Base-by-base conservation (phyloP, 1,140 invertebrate genomes). In the Acromyrmex charruanus region DNA sequence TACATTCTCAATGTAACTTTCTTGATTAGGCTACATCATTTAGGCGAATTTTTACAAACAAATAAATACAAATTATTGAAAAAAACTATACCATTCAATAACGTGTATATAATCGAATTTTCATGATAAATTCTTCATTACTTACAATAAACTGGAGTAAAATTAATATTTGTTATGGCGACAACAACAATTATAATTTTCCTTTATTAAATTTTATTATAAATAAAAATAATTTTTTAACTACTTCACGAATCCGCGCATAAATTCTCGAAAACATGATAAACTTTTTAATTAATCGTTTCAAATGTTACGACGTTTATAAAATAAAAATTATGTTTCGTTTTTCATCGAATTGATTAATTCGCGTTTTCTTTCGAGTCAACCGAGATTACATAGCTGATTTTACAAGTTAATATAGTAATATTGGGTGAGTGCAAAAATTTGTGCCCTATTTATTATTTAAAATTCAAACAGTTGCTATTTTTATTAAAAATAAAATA, bases 21-120 rank as follows among this genome's bases (percentile, higher is more conserved):
- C 77, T 69, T 49, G 31, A 69, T 55, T 80, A 80, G 77, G 63
- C 77, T 59, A 25, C 79, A 59, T 49, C 6, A 25, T 61, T 82
- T 72, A 72, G 79, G 53, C 68, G 3, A 82, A 59, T 31, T 82
- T 58, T 74, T 58, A 44, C 0, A 18, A 16, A 51, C 18, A 71
- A 81, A 39, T 68, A 68, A 68, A 21, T 68, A 39, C 5, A 6
- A 68, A 68, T 44, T 65, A 9, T 63, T 25, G 10, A 53, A 79
- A 79, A 25, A 61, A 79, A 65, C 3, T 31, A 9, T 28, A 21
- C 14, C 12, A 25, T 59, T 12, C 7, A 58, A 59, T 58, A 71
- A 81, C 21, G 25, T 28, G 18, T 16, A 65, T 69, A 49, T 10
- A 81, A n/a, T 16, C 6, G 7, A 49, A 82, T 21, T 82, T 71